Evolutionary conservation across 2,113 vertebrate genomes (phyloP).

Genomic region (Coreoperca whiteheadi): DNA sequence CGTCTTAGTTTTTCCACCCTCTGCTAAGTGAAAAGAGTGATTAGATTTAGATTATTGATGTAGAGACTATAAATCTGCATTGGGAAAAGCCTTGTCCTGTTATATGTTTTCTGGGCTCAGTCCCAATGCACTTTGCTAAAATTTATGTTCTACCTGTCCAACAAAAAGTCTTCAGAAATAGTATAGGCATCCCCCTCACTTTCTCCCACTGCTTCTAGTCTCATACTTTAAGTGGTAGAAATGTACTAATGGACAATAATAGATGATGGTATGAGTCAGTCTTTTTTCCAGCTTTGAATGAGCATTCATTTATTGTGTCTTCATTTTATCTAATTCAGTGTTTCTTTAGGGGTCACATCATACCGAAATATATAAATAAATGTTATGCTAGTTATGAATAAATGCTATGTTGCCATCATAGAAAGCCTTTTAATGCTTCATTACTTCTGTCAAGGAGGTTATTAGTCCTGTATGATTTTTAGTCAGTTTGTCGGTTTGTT

Average conservation of each 20-base stretch:
- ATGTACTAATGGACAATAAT: constrained; percentile 32
- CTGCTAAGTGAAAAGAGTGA: constrained; percentile 52
- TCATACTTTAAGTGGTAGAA: constrained; percentile 34
- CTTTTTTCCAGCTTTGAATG: constrained; percentile 11
- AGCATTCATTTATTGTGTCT: constrained; percentile 6
- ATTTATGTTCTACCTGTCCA: constrained; percentile 45
- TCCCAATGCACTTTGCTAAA: constrained; percentile 27
- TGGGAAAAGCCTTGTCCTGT: constrained; percentile 42
- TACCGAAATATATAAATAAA: background rate
- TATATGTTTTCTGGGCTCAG: constrained; percentile 22
- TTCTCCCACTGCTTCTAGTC: background rate
- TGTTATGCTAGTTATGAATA: constrained; percentile 6
- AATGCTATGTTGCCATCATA: background rate
- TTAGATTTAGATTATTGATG: constrained; percentile 55
- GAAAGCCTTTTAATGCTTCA: constrained; percentile 8
- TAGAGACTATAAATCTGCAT: constrained; percentile 23
- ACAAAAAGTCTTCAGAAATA: constrained; percentile 36
- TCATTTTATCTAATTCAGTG: background rate
- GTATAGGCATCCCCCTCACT: constrained; percentile 1
- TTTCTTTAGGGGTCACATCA: background rate
- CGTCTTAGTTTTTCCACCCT: constrained; percentile 39
- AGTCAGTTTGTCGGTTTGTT: background rate
- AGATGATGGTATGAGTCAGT: constrained; percentile 15
- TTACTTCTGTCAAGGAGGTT: background rate
- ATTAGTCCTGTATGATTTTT: background rate